These are phyloP conservation scores for Acanthosepion esculentum DNA, from an alignment of 2,888 invertebrate genomes.

Conservation along the genomic window DNA sequence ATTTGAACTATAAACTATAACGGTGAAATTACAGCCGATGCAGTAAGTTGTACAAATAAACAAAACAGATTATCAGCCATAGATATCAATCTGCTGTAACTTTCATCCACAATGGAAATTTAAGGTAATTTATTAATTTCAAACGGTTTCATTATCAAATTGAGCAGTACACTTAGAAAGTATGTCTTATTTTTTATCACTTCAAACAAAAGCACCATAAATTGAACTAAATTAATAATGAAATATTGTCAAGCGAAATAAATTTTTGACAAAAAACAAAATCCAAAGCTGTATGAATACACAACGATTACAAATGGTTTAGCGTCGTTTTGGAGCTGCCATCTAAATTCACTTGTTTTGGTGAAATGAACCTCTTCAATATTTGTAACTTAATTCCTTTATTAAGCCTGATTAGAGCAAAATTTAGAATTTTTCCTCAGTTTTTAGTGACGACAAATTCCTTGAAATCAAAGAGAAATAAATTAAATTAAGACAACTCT, in stretches of 20 bases:
- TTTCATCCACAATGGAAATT: too few relatives aligned
- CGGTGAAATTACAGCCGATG: too few relatives aligned
- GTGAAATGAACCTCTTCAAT: not conserved
- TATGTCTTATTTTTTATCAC: not conserved
- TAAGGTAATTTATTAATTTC: too few relatives aligned
- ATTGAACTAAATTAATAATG: not conserved
- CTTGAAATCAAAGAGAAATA: not conserved
- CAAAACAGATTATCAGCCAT: too few relatives aligned
- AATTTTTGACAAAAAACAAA: not conserved
- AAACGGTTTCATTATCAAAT: too few relatives aligned
- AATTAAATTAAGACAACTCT: constrained; percentile 5
- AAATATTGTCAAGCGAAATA: not conserved
- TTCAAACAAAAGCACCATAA: not conserved
- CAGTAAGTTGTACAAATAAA: too few relatives aligned
- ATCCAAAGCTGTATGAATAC: too few relatives aligned
- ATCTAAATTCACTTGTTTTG: not conserved
- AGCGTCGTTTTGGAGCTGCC: not conserved
- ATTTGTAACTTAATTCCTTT: constrained; percentile 8
- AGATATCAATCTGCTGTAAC: too few relatives aligned
- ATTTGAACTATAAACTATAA: too few relatives aligned
- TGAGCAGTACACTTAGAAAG: too few relatives aligned
- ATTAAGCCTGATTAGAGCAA: constrained; percentile 2
- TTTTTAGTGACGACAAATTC: constrained; percentile 1
- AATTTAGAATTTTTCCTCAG: not conserved
- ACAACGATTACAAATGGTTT: not conserved